Evolutionary conservation across 2,888 invertebrate species (phyloP), one percentile per base, ranked within the genome.

Genomic region (Dermolepida albohirtum): DNA sequence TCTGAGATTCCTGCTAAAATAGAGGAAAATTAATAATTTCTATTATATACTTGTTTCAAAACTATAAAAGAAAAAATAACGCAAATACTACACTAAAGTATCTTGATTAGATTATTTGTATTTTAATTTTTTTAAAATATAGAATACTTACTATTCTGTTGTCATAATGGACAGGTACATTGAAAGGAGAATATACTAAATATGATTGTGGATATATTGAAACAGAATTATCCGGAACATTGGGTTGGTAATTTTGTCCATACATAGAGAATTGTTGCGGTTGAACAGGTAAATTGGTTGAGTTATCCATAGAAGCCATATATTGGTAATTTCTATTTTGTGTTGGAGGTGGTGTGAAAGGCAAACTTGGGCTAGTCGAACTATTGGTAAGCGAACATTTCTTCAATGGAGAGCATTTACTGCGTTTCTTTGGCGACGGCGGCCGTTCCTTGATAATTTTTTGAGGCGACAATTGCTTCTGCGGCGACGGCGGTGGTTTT

Each of bases 291-390:
- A 71, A 43, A 63, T 71, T 72, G 22, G 69, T 50, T n/a, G 71
- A 50, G 49, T 69, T 74, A 34, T 74, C 75, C 0, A 71, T 54
- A 2, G 74, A 68, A 14, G 70, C 63, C 7, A 69, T 43, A 62
- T 71, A 72, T 52, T 72, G 76, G 50, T 73, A 74, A 59, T 47
- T 74, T 50, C 73, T 68, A 52, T 62, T 65, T 14, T 71, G 71
- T 39, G 74, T 75, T n/a, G 76, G 69, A 29, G 80, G 77, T 17
- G 81, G 81, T 5, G 81, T 78, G 72, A 78, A 81, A 14, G 83
- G 83, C 71, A 83, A 75, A 72, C 79, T 83, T 8, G 83, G 83
- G 73, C 83, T 83, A 0, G 83, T 84, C 2, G 83, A 77, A 67
- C 78, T 79, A 71, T 81, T 81, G 5, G 78, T 81, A 10, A 80